These are phyloP conservation scores for Zele albiditarsus DNA, from an alignment of 2,888 invertebrate genomes.

Conservation along the genomic window DNA sequence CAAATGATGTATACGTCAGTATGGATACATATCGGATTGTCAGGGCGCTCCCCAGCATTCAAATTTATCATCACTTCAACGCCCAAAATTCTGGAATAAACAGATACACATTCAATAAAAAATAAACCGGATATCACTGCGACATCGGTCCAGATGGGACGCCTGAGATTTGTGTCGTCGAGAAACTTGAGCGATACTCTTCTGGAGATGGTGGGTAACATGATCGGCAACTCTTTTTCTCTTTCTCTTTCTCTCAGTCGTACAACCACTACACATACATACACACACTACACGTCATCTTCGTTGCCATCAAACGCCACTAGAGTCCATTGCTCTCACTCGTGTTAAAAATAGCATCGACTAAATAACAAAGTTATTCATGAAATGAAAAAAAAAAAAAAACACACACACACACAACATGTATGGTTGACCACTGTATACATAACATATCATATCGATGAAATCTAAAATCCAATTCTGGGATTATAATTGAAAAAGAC, in stretches of 20 bases:
- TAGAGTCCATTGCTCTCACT: constrained; percentile 36
- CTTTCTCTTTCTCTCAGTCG: constrained; percentile 6
- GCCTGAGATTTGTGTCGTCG: constrained; percentile 32
- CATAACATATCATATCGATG: neutral
- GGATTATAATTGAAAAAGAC: constrained; percentile 14
- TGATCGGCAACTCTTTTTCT: constrained; percentile 48
- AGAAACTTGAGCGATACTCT: constrained; percentile 58
- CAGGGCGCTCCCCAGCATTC: too few species aligned
- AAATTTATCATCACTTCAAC: neutral
- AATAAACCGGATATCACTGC: neutral
- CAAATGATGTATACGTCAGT: too few species aligned
- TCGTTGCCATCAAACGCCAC: constrained; percentile 10
- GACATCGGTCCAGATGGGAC: neutral
- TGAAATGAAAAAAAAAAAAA: neutral
- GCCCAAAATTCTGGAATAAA: neutral
- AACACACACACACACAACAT: neutral
- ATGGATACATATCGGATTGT: too few species aligned
- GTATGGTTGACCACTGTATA: neutral
- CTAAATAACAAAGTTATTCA: constrained; percentile 21
- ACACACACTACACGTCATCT: constrained; percentile 29
- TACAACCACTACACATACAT: neutral
- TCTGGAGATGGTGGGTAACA: constrained; percentile 50
- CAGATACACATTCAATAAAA: neutral
- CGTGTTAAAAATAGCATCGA: constrained; percentile 16
- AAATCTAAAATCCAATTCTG: constrained; percentile 10